Evolutionary conservation across 2,797 vertebrate species (phyloP), one percentile per base, ranked within the genome.

Genomic region (Myotis vivesi): DNA sequence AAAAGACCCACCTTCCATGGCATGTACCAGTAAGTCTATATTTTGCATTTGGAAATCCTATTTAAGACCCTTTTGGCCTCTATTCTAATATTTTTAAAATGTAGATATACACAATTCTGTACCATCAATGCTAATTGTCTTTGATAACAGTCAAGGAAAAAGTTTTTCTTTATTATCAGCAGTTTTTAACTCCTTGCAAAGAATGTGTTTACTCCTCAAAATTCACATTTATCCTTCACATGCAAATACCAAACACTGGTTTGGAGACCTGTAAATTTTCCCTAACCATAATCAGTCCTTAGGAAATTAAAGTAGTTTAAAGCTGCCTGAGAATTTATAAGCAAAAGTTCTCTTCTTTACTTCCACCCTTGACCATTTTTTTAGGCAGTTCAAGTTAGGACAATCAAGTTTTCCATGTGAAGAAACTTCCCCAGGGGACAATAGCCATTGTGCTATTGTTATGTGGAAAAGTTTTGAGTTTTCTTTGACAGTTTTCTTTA

Each of bases 1-100:
- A 92, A 99, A 99, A 97, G 99, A 99, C 95, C 99, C 99, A 41
- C 98, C 99, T 64, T 99, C 99, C 12, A 99, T 99, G 99, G 99
- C 99, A 90, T 99, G 99, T 96, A 99, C 99, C 97, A 98, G 99
- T 99, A 98, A 99, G 99, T 99, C 84, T 97, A 55, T 6, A 44
- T 91, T 83, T 87, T 23, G 1, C 75, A 44, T 49, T 95, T 96
- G 64, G 30, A 96, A 0, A 88, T 96, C 41, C 90, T 44, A 15
- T 94, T 73, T 76, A 17, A 38, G 93, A 71, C 36, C 12, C 33
- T 89, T 11, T 92, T 16, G 41, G 25, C 85, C 3, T 92, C 46
- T 80, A 20, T 83, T 71, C 30, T 68, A 59, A 51, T 30, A n/a
- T 79, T 19, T 44, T 76, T 13, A 44, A 69, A 80, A 64, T 73